phyloP scores from a whole-genome alignment of 2,888 invertebrate species.

The Himalopsyche japonica region DNA sequence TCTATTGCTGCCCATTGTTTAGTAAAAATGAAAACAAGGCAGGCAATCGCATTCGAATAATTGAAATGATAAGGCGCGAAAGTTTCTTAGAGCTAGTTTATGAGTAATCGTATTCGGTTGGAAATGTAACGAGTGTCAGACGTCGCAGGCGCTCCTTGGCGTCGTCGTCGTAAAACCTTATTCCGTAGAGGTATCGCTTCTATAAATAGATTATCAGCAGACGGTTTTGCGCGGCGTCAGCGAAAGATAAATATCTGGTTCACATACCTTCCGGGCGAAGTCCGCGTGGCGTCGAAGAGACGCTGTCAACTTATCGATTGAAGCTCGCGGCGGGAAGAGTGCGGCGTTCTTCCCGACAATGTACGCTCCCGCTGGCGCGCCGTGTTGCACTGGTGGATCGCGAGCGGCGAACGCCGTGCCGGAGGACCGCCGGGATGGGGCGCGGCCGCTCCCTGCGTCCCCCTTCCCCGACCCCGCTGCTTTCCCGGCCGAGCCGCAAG shows the following conservation, averaged over 20 bases:
- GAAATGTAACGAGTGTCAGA: neutral
- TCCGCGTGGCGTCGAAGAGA: neutral
- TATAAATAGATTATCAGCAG: constrained; percentile 17
- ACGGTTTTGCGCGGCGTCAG: neutral
- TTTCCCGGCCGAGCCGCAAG: neutral
- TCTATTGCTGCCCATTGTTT: neutral
- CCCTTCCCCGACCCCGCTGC: constrained; percentile 50
- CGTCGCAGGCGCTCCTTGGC: neutral
- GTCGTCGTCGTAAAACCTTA: neutral
- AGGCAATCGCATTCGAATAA: neutral
- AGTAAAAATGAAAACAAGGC: neutral
- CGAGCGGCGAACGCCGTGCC: constrained; percentile 56
- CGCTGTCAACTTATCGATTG: constrained; percentile 4
- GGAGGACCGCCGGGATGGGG: constrained; percentile 55
- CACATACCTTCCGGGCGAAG: constrained; percentile 4
- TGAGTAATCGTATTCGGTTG: neutral
- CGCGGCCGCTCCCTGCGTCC: constrained; percentile 49
- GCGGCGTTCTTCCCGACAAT: neutral
- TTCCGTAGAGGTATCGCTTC: constrained; percentile 14
- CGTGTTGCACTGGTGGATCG: constrained; percentile 47
- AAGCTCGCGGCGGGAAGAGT: neutral
- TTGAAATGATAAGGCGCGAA: neutral
- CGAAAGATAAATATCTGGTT: neutral
- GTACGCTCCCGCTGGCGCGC: constrained; percentile 41
- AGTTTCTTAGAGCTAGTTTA: neutral